phyloP scores from a whole-genome alignment of 2,797 vertebrate genomes.

The Rhinella marina region DNA sequence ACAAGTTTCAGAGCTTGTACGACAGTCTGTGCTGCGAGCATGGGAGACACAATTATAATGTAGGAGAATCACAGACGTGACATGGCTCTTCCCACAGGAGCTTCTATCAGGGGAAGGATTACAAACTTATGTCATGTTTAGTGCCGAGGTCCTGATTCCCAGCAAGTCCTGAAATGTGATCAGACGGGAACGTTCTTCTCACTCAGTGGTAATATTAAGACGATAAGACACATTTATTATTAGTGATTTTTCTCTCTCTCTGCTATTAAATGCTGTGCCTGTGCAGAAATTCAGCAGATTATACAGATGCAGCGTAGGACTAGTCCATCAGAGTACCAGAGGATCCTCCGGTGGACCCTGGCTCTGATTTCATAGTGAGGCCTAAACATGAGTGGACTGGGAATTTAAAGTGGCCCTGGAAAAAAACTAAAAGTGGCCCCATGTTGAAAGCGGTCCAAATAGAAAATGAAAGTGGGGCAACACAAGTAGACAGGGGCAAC shows the following conservation, averaged over 20 bases:
- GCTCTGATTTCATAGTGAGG: too few relatives aligned
- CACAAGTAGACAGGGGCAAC: too few relatives aligned
- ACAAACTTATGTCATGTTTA: conserved; percentile 28
- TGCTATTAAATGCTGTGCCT: neutral
- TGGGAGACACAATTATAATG: conserved; percentile 47
- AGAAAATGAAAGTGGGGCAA: too few relatives aligned
- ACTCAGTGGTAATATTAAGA: neutral
- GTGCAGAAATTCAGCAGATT: neutral
- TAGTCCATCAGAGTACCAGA: too few relatives aligned
- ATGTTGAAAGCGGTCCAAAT: too few relatives aligned
- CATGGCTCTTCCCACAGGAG: conserved; percentile 21
- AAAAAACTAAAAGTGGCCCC: too few relatives aligned
- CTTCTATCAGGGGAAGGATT: neutral
- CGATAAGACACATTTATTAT: neutral
- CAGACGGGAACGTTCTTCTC: neutral
- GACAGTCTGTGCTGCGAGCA: conserved; percentile 14
- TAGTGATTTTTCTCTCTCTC: neutral
- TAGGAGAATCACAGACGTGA: conserved; percentile 31
- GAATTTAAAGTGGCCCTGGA: too few relatives aligned
- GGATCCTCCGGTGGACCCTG: too few relatives aligned
- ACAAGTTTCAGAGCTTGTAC: conserved; percentile 36
- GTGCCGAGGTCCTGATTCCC: neutral
- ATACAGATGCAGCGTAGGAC: neutral
- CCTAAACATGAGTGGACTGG: too few relatives aligned
- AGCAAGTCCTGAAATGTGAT: neutral